Percentiles rank a stretch among this genome's conserved stretches.
Conservation (phyloP, 2,113 vertebrate species). For the Telmatochromis brachygnathus region DNA sequence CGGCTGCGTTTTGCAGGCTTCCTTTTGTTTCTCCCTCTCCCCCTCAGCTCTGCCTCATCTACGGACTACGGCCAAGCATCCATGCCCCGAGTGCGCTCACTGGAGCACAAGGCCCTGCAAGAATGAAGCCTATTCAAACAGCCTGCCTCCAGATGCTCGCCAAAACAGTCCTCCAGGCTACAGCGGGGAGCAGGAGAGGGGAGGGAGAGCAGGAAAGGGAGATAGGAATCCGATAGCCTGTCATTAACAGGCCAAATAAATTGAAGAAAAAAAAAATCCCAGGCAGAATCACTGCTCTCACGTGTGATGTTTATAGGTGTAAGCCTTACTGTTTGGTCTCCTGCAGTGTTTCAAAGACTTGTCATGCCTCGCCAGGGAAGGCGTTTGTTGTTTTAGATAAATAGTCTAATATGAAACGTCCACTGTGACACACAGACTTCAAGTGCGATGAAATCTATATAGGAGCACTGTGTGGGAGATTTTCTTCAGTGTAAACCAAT, state of each 20-base stretch:
- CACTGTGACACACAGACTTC: slow-evolving; percentile 7
- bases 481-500: neutral
- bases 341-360: slow-evolving; percentile 14
- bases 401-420: slow-evolving; percentile 23
- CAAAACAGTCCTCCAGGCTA: slow-evolving; percentile 68
- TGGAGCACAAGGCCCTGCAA: slow-evolving; percentile 56
- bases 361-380: neutral
- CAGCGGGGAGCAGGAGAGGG: slow-evolving; percentile 35
- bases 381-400: slow-evolving; percentile 40
- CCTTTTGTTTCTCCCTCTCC: slow-evolving; percentile 1
- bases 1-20: neutral
- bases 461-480: neutral
- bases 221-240: slow-evolving; percentile 74
- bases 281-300: slow-evolving; percentile 43
- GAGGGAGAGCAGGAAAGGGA: slow-evolving; percentile 62
- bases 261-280: slow-evolving; percentile 58
- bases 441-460: neutral
- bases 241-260: slow-evolving; percentile 75
- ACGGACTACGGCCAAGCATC: neutral
- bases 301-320: slow-evolving; percentile 47
- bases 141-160: slow-evolving; percentile 47
- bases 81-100: slow-evolving; percentile 43
- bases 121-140: slow-evolving; percentile 58
- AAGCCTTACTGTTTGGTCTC: slow-evolving; percentile 48
- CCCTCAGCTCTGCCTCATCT: slow-evolving; percentile 1